phyloP scores from a whole-genome alignment of 2,888 invertebrate genomes.

The Caradrina kadenii region DNA sequence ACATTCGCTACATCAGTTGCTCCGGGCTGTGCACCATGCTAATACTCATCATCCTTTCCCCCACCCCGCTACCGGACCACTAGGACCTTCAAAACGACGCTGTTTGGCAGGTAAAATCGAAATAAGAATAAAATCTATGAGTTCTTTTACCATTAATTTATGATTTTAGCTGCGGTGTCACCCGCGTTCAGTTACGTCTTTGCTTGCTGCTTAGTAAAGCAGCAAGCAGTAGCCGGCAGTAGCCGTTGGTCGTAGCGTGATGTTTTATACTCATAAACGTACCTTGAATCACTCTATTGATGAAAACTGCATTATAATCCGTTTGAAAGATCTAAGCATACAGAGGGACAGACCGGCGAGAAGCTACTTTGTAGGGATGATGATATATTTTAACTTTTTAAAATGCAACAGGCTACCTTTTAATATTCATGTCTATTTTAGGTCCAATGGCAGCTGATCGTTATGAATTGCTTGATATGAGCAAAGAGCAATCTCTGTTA shows the following conservation, averaged over 20 bases:
- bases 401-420: background rate
- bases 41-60: conserved; percentile 98
- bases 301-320: too few species aligned
- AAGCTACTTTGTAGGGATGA: too few species aligned
- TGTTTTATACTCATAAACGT: too few species aligned
- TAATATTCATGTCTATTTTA: conserved; percentile 61
- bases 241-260: too few species aligned
- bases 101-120: conserved; percentile 93
- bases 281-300: too few species aligned
- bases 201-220: too few species aligned
- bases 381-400: background rate
- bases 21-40: conserved; percentile 97
- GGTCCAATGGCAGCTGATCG: conserved; percentile 97
- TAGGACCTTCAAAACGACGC: conserved; percentile 97
- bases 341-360: too few species aligned
- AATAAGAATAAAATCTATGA: background rate
- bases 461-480: conserved; percentile 96
- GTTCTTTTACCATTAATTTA: too few species aligned
- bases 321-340: too few species aligned
- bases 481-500: conserved; percentile 96
- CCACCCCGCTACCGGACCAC: conserved; percentile 97
- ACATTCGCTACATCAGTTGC: conserved; percentile 97
- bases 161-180: too few species aligned
- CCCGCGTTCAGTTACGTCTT: too few species aligned
- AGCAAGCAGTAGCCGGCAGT: too few species aligned